Evolutionary conservation across 2,888 invertebrate genomes (phyloP).

Genomic region (Aricia artaxerxes): DNA sequence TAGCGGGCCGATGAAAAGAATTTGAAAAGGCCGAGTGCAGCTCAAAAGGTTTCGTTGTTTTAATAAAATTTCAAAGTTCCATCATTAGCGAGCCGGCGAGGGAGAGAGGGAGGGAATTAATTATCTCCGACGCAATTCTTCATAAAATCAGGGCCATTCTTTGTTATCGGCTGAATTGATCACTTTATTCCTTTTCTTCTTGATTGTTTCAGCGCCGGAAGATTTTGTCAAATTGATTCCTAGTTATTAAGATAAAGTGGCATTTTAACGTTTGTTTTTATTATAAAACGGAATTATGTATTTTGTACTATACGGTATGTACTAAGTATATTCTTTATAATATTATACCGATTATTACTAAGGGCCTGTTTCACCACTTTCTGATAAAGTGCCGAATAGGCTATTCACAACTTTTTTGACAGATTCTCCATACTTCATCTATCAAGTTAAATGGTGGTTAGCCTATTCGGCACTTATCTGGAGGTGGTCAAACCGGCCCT

Average conservation of each 20-base stretch:
- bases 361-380: too few relatives aligned
- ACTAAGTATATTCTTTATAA: too few relatives aligned
- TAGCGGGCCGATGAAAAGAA: constrained; percentile 12
- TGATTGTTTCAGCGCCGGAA: background rate
- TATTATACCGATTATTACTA: too few relatives aligned
- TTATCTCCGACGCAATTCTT: constrained; percentile 11
- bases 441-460: too few relatives aligned
- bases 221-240: background rate
- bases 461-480: too few relatives aligned
- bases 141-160: background rate
- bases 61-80: constrained; percentile 20
- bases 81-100: constrained; percentile 8
- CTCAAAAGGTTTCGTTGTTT: background rate
- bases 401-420: too few relatives aligned
- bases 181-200: constrained; percentile 15
- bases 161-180: constrained; percentile 14
- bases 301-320: too few relatives aligned
- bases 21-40: background rate
- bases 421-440: too few relatives aligned
- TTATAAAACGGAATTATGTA: too few relatives aligned
- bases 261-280: background rate
- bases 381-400: too few relatives aligned
- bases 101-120: background rate
- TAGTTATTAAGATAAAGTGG: background rate
- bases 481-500: too few relatives aligned